Evolutionary conservation across 1,140 invertebrate species (phyloP).

Genomic region (Physella acuta): DNA sequence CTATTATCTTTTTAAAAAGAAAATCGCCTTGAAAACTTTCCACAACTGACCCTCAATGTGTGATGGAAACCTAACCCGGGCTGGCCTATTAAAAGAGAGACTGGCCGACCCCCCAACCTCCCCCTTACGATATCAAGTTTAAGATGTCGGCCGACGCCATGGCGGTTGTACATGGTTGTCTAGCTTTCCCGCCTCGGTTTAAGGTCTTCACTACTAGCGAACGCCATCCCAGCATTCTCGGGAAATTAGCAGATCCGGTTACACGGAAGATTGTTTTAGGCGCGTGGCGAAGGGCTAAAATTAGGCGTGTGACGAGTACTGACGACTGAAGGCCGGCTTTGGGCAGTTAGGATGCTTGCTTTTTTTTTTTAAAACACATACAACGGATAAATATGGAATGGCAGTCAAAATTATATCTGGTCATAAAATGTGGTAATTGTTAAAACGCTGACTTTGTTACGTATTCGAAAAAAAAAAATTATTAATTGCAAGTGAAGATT

Average conservation of each 20-base stretch:
- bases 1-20: no score
- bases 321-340: not conserved
- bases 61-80: not conserved
- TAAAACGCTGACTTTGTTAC: no score
- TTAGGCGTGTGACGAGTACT: not conserved
- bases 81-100: not conserved
- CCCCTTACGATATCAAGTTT: not conserved
- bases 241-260: conserved; percentile 10
- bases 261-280: not conserved
- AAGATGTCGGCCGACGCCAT: not conserved
- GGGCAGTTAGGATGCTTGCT: no score
- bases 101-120: not conserved
- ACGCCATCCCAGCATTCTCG: not conserved
- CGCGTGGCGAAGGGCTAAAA: not conserved
- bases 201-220: not conserved
- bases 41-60: not conserved
- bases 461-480: no score
- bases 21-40: no score
- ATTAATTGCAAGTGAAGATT: no score
- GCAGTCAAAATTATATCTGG: no score
- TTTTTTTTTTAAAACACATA: no score
- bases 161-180: not conserved
- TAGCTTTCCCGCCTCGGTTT: no score
- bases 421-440: no score
- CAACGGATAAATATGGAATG: no score